A percentile compares a stretch with the other conserved stretches of the same genome.
Conservation (phyloP, 2,113 vertebrate species). For the Columba livia region DNA sequence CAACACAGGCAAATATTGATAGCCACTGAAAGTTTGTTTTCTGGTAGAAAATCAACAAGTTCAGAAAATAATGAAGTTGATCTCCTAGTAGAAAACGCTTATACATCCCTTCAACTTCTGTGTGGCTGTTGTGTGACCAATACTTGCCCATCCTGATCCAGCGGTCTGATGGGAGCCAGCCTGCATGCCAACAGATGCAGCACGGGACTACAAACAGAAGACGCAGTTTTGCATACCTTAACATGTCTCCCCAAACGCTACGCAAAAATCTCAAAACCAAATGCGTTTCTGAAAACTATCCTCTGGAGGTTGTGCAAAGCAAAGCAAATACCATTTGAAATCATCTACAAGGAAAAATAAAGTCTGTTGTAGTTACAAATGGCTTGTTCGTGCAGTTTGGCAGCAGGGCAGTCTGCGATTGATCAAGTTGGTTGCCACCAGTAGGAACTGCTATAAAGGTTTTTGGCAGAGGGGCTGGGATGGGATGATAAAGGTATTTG, state of each 20-base stretch:
- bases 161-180: background rate
- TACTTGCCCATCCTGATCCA: background rate
- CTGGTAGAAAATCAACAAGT: background rate
- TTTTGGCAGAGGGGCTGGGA: slow-evolving; percentile 7
- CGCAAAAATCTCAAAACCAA: background rate
- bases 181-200: background rate
- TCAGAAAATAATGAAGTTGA: background rate
- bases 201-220: background rate
- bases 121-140: background rate
- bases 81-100: background rate
- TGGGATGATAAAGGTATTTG: background rate
- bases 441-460: background rate
- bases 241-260: background rate
- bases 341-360: background rate
- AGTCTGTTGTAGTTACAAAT: background rate
- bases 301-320: background rate
- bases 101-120: background rate
- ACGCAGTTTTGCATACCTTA: background rate
- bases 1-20: background rate
- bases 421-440: background rate
- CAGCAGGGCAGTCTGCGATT: background rate
- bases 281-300: background rate
- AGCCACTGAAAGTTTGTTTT: background rate
- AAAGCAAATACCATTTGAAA: background rate
- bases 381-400: background rate